Base-by-base conservation (phyloP, 2,113 vertebrate genomes). In the Mus spicilegus region DNA sequence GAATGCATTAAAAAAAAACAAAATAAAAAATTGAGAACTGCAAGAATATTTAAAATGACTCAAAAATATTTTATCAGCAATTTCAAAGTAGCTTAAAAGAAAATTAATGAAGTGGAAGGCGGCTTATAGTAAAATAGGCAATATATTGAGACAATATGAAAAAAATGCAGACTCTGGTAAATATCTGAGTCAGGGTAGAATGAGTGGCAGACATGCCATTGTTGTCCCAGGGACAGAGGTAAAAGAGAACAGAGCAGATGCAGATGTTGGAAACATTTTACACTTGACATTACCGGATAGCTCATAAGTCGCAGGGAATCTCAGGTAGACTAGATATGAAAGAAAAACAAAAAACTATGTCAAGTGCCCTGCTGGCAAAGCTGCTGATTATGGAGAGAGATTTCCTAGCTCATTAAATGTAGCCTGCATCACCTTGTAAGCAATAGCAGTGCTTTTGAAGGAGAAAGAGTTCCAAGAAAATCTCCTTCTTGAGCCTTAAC, bases 311-410 rank as follows among this genome's bases (percentile, higher is more conserved):
- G 10, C 39, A 24, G 12, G 4, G 2, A 24, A 33, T 36, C 61
- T 6, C 42, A 26, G 26, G 11, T 10, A 39, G 26, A 28, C 7
- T 42, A 33, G 54, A 56, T n/a, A 3, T 0, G 46, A 51, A 84
- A 63, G n/a, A 75, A 67, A 82, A 56, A 56, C 6, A n/a, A 26
- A n/a, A 26, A 73, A 65, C 39, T 1, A 13, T 5, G 46, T 14
- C 33, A 12, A 65, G 17, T 16, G 6, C 10, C 5, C 2, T 28
- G 7, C 5, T 39, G 56, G n/a, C 7, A 12, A 54, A 36, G 36
- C 7, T 36, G 1, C 16, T 4, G 54, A 51, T n/a, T 39, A 22
- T 0, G 58, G 12, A 13, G 5, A 17, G 2, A 4, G 0, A 3
- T 36, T 26, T 67, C 28, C 65, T 11, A 36, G 2, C 11, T 63